Evolutionary conservation across 2,797 vertebrate genomes (phyloP).

Genomic region (Sebastes steindachneri): DNA sequence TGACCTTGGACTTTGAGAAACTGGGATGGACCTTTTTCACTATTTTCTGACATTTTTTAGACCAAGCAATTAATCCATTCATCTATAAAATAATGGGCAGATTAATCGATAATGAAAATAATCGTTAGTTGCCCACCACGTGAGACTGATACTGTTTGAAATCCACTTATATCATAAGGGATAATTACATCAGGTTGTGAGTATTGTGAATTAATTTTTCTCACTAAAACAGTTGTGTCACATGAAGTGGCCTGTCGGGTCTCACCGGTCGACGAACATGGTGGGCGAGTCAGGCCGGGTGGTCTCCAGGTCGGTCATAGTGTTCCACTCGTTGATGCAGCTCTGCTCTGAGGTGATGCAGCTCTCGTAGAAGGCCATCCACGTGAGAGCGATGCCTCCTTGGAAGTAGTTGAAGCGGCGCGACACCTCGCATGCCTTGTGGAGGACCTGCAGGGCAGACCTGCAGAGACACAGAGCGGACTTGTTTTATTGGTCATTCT

Average conservation of each 20-base stretch:
- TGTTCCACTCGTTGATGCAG: constrained; percentile 97
- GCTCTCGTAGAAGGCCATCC: constrained; percentile 96
- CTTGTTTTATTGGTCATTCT: neutral
- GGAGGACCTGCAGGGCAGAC: constrained; percentile 96
- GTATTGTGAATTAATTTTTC: neutral
- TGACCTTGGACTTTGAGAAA: neutral
- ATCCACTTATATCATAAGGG: neutral
- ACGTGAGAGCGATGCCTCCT: constrained; percentile 91
- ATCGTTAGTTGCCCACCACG: neutral
- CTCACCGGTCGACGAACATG: constrained; percentile 93
- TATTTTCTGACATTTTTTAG: neutral
- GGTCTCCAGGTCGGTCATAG: constrained; percentile 95
- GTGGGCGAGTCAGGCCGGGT: constrained; percentile 91
- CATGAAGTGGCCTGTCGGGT: neutral
- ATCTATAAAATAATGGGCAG: neutral
- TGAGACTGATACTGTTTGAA: neutral
- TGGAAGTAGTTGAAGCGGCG: constrained; percentile 95
- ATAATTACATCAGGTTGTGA: neutral
- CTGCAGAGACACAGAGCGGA: constrained; percentile 68
- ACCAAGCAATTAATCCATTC: neutral
- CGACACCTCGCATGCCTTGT: constrained; percentile 94
- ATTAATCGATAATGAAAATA: neutral
- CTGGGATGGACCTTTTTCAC: neutral
- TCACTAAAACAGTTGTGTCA: neutral
- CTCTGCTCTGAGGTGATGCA: constrained; percentile 95